Evolutionary conservation across 2,113 vertebrate species (phyloP), one percentile per base, ranked within the genome.

Genomic region (Puffinus mauretanicus): DNA sequence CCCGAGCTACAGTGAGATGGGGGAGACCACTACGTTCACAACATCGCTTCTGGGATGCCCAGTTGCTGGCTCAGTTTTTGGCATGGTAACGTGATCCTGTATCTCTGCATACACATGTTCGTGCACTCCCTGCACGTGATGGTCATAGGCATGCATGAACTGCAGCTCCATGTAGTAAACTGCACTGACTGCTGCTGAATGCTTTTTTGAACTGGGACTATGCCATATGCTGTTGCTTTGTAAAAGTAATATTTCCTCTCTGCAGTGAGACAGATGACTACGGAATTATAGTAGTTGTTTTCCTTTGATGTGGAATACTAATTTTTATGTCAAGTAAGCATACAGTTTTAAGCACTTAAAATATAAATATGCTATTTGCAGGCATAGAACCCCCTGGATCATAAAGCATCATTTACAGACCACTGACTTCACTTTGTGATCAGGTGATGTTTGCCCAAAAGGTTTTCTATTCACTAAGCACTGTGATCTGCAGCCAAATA

Each of bases 1-100:
- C 13, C 21, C 22, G 30, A 58, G 22, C 34, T 0, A 0, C n/a
- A 51, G 11, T 13, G n/a, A 47, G 25, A 34, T 4, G 1, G 8
- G 12, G 14, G 12, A 75, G 44, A 79, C 13, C 7, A 2, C 20
- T 14, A n/a, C 36, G 16, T 32, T 70, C 29, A 38, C 47, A 46
- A 7, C 11, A 55, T 52, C 1, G 0, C 11, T 69, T 8, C 34
- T 26, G 49, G 9, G 16, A 36, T 47, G 26, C 9, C 18, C 32
- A 34, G 47, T 16, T 66, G 19, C 7, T 36, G 51, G 55, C 21
- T 67, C 25, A n/a, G 10, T 34, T 80, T 90, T 69, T 49, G 44
- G 27, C 34, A 47, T 13, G 40, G 34, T 36, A 26, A 58, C 1
- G 1, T 38, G 52, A 38, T 42, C 14, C 36, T 7, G 7, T 69